Evolutionary conservation across 2,797 vertebrate species (phyloP).

Genomic region (Mallotus villosus): DNA sequence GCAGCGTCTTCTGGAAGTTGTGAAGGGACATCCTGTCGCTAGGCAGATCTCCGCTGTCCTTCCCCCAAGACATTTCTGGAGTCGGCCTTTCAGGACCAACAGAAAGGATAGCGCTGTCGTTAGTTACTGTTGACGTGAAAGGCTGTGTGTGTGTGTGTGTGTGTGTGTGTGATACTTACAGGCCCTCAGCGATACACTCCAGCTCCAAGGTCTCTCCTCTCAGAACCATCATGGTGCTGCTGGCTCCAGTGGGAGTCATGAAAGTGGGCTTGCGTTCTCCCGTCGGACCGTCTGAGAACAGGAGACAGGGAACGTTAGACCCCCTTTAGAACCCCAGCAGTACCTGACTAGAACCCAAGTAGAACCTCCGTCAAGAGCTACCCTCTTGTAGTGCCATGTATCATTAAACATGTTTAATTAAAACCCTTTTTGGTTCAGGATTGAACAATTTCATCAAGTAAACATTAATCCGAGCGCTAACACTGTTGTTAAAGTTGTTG

Average conservation of each 20-base stretch:
- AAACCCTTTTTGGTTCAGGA: background rate
- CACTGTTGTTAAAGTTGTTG: no score
- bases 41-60: constrained; percentile 84
- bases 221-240: constrained; percentile 87
- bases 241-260: constrained; percentile 80
- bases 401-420: background rate
- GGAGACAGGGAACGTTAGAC: constrained; percentile 29
- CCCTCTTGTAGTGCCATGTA: background rate
- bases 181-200: constrained; percentile 94
- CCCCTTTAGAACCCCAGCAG: constrained; percentile 20
- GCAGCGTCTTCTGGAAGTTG: constrained; percentile 90
- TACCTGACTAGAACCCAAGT: background rate
- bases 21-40: constrained; percentile 76
- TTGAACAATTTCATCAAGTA: background rate
- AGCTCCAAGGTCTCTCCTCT: constrained; percentile 87
- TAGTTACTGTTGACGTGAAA: background rate
- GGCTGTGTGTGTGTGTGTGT: background rate
- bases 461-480: background rate
- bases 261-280: constrained; percentile 84
- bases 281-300: constrained; percentile 77
- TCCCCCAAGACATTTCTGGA: constrained; percentile 88
- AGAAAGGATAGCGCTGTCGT: background rate
- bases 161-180: constrained; percentile 77
- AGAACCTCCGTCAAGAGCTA: background rate
- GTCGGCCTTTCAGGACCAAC: constrained; percentile 80